Conservation (phyloP, 2,113 vertebrate genomes). For the Cervus canadensis region DNA sequence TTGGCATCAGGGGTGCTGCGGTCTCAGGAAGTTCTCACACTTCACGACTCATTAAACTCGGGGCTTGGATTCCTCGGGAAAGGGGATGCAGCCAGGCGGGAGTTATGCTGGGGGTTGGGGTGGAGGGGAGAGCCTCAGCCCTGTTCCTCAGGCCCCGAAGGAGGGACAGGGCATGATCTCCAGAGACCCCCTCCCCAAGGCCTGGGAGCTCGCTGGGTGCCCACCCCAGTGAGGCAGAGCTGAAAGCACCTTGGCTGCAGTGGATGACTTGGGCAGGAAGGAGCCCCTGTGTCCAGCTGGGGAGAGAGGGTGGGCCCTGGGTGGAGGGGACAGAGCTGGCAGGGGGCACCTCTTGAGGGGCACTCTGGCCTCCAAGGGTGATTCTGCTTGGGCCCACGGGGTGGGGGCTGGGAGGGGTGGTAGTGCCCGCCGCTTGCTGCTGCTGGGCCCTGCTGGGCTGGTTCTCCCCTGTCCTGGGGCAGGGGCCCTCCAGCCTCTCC, state of each 20-base stretch:
- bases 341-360: background rate
- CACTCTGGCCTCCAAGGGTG: background rate
- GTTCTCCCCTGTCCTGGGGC: background rate
- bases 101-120: background rate
- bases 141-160: background rate
- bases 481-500: background rate
- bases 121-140: background rate
- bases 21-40: slow-evolving; percentile 97
- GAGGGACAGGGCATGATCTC: background rate
- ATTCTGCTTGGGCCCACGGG: background rate
- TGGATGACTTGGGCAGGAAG: background rate
- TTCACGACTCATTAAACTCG: slow-evolving; percentile 97
- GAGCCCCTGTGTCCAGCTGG: background rate
- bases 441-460: background rate
- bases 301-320: background rate
- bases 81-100: slow-evolving; percentile 63
- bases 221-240: background rate
- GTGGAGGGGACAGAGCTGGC: background rate
- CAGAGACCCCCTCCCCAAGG: background rate
- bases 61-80: slow-evolving; percentile 91
- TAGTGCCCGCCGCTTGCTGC: fast-evolving
- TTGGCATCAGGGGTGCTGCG: slow-evolving; percentile 89
- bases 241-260: background rate
- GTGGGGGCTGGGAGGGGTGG: no score
- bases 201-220: background rate